Conservation (phyloP, 2,113 vertebrate species). For the Sebastes schlegelii region DNA sequence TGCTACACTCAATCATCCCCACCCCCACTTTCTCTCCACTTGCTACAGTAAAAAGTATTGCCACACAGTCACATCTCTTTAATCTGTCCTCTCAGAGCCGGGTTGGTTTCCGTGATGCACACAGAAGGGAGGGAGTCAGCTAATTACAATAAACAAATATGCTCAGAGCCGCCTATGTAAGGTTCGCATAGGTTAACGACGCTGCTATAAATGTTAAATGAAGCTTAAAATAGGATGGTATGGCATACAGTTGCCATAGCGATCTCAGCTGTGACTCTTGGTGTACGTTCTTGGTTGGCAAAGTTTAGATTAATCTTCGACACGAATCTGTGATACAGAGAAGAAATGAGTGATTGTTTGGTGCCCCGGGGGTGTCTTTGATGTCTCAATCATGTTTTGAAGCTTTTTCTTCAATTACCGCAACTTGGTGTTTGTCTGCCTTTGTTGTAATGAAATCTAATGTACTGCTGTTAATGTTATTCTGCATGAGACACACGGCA, state of each 20-base stretch:
- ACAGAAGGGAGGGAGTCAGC: slow-evolving; percentile 56
- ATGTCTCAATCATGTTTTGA: slow-evolving; percentile 54
- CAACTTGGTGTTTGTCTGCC: slow-evolving; percentile 42
- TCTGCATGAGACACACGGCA: slow-evolving; percentile 44
- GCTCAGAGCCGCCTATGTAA: slow-evolving; percentile 74
- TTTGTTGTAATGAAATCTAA: slow-evolving; percentile 52
- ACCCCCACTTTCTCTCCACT: slow-evolving; percentile 36
- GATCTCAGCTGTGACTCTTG: slow-evolving; percentile 74
- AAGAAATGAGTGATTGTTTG: slow-evolving; percentile 65
- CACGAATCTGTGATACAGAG: slow-evolving; percentile 51
- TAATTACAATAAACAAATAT: slow-evolving; percentile 85
- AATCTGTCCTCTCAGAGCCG: slow-evolving; percentile 66
- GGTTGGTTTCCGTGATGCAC: slow-evolving; percentile 47
- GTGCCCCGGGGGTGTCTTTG: slow-evolving; percentile 53
- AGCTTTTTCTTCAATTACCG: slow-evolving; percentile 42
- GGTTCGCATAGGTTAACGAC: slow-evolving; percentile 83
- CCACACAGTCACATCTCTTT: slow-evolving; percentile 68
- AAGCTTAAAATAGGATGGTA: slow-evolving; percentile 83
- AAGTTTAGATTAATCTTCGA: slow-evolving; percentile 79
- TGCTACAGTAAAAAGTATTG: slow-evolving; percentile 65
- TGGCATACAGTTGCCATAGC: slow-evolving; percentile 84
- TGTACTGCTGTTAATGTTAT: slow-evolving; percentile 14
- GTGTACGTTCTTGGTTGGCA: slow-evolving; percentile 78
- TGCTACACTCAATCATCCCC: slow-evolving; percentile 40
- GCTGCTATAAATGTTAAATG: slow-evolving; percentile 83